Evolutionary conservation across 1,140 invertebrate species (phyloP).

Genomic region (Drosophila kohkoa): DNA sequence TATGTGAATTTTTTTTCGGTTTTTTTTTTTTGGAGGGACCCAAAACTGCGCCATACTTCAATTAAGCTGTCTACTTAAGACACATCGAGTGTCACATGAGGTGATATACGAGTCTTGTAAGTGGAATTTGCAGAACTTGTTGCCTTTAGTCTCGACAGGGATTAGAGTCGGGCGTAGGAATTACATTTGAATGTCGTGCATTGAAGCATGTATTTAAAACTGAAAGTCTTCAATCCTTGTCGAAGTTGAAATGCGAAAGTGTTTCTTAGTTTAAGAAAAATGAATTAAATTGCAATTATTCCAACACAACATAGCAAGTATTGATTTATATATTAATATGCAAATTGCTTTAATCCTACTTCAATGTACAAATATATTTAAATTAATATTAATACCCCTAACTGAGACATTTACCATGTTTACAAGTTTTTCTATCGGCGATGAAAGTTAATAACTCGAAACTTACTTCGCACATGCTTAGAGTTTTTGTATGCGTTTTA

Average conservation of each 20-base stretch:
- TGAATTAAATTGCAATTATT: too few relatives aligned
- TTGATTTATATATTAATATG: too few relatives aligned
- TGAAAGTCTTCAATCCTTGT: background rate
- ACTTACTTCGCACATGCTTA: too few relatives aligned
- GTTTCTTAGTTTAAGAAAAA: too few relatives aligned
- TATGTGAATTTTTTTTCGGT: background rate
- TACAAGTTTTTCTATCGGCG: too few relatives aligned
- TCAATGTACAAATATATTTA: too few relatives aligned
- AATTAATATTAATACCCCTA: too few relatives aligned
- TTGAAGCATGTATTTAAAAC: background rate
- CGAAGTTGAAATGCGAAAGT: background rate
- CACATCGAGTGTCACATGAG: constrained; percentile 56
- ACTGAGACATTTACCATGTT: too few relatives aligned
- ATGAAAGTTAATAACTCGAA: too few relatives aligned
- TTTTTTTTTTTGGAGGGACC: constrained; percentile 19
- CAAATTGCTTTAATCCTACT: too few relatives aligned
- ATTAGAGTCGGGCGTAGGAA: background rate
- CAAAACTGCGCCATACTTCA: constrained; percentile 57
- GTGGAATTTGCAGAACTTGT: constrained; percentile 15
- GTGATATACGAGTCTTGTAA: constrained; percentile 10
- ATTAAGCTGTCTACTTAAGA: constrained; percentile 68
- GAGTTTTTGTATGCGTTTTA: too few relatives aligned
- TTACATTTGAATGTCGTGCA: background rate
- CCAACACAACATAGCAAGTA: too few relatives aligned
- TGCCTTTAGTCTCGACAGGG: background rate